Evolutionary conservation across 35 echinoderm and acorn worm genomes (phyloP), one percentile per base, ranked within the genome.

Genomic region (Apostichopus parvimensis): DNA sequence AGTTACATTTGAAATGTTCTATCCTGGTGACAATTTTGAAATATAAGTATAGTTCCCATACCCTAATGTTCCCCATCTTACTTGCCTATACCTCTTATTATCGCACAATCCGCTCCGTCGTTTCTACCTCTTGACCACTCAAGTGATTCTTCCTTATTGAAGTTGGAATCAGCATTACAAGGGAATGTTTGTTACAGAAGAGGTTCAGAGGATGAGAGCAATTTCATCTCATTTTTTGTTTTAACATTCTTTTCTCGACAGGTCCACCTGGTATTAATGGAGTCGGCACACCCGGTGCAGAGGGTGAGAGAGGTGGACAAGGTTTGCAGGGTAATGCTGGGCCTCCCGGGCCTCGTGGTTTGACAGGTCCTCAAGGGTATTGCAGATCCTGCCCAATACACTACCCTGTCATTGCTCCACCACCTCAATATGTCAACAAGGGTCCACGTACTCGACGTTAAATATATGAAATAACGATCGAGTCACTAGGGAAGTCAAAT

Each of bases 371-470:
- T 26, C 89, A 91, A 61, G 89, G 89, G 4, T 91, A 78, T 56
- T 91, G 89, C 57, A 56, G 76, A 68, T 22, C 71, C 17, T 91
- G 89, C 22, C 89, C 89, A 6, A 11, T 91, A 6, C 71, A 91
- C 4, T 91, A 91, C 54, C 72, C 89, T 6, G 18, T 91, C 21
- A 77, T 79, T 77, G 89, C 89, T 10, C 89, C 89, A 5, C 72
- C 71, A 23, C 72, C 89, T 22, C 72, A 78, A n/a, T 91, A 78
- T 59, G 76, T 79, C n/a, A 91, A 91, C 55, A 91, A 91, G 56
- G 89, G 89, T 53, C 89, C 89, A 57, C 71, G 89, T 18, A 77
- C 89, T n/a, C 52, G 89, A 26, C 89, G 89, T 79, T 91, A 45
- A 79, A 79, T 60, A 56, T 20, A 3, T 6, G 18, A 12, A 20